Base-by-base conservation (phyloP, 1,140 invertebrate genomes). In the Oryzaephilus surinamensis region DNA sequence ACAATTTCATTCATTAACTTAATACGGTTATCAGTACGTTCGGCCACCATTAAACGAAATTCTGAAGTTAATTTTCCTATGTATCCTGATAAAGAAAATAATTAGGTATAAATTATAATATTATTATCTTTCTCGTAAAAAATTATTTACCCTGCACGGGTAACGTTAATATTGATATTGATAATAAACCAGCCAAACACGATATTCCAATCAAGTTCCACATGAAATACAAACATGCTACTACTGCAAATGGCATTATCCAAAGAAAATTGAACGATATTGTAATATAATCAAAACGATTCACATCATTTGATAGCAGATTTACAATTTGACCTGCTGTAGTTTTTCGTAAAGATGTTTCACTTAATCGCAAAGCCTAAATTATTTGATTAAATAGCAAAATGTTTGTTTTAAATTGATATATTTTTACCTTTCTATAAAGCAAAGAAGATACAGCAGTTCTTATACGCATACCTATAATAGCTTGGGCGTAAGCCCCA, bases 261-360 rank as follows among this genome's bases (percentile, higher is more conserved):
- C 77, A 81, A 4, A 79, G 48, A 51, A 71, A 71, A 52, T 80
- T 74, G 15, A 79, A 53, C 48, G 69, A 73, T 45, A 74, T 61
- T 18, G 76, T 67, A 0, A 73, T 66, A 47, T 63, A 65, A 50
- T 81, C 77, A 34, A 81, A 73, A 3, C 78, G n/a, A n/a, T n/a
- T n/a, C n/a, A n/a, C n/a, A n/a, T n/a, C n/a, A n/a, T n/a, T n/a
- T n/a, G n/a, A n/a, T 35, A 92, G 62, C 6, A 91, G 59, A 62
- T 92, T 92, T 3, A 90, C 80, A 18, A 91, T 68, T 63, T 88
- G 84, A 0, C 86, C 86, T 2, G 77, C 76, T 1, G 83, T 80
- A 2, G 83, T 79, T 48, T 79, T 65, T 0, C 73, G 73, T n/a
- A 86, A 52, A 0, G 84, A 72, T 32, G 66, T 64, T 63, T 76